Conservation (phyloP, 2,113 vertebrate genomes). For the Mirounga angustirostris region DNA sequence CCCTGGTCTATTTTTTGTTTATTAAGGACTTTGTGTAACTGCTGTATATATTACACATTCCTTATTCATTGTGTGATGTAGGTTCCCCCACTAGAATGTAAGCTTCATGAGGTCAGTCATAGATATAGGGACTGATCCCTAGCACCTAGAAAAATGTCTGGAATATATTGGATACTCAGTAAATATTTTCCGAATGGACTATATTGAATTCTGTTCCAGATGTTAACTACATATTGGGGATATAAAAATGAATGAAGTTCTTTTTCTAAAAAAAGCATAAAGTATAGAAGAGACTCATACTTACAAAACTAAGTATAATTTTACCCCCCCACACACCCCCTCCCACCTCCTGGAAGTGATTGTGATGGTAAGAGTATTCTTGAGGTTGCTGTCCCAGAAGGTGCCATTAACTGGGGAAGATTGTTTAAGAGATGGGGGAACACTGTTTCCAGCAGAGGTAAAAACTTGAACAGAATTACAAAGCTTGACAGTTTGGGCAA, state of each 20-base stretch:
- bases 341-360: neutral
- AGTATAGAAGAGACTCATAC: neutral
- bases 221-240: neutral
- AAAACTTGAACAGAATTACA: neutral
- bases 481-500: neutral
- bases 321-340: neutral
- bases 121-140: neutral
- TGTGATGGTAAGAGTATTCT: neutral
- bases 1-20: neutral
- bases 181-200: neutral
- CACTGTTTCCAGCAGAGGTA: neutral
- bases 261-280: neutral
- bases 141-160: neutral
- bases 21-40: neutral
- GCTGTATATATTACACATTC: neutral
- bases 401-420: neutral
- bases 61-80: neutral
- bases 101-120: neutral
- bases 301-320: neutral
- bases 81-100: neutral
- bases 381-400: neutral
- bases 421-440: neutral
- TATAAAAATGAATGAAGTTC: neutral
- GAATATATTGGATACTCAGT: neutral
- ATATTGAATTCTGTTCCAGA: neutral